Conservation (phyloP, 1,140 invertebrate genomes). For the Harpegnathos saltator region DNA sequence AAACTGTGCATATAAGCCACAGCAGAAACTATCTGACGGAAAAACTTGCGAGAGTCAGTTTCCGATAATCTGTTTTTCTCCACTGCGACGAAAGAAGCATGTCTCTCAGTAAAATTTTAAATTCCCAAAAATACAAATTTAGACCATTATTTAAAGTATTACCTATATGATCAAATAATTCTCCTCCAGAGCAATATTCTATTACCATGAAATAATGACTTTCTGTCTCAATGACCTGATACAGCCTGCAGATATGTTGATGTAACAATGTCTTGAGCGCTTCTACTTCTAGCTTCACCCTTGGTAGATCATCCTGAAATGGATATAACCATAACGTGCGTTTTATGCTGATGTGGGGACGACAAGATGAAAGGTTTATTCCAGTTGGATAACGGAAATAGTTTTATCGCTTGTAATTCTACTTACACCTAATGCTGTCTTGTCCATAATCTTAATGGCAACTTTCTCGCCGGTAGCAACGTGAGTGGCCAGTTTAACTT, state of each 20-base stretch:
- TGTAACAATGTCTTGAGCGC: constrained; percentile 93
- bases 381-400: background rate
- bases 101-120: background rate
- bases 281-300: constrained; percentile 92
- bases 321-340: constrained; percentile 6
- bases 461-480: constrained; percentile 92
- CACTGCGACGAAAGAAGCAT: constrained; percentile 83
- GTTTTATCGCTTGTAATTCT: constrained; percentile 37
- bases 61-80: constrained; percentile 90
- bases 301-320: constrained; percentile 91
- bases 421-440: constrained; percentile 90
- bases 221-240: constrained; percentile 93
- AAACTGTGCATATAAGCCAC: constrained; percentile 91
- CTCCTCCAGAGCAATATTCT: constrained; percentile 94
- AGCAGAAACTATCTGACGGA: constrained; percentile 92
- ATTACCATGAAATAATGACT: constrained; percentile 90
- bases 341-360: background rate
- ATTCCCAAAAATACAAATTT: background rate
- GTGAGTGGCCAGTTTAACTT: constrained; percentile 93
- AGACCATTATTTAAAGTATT: constrained; percentile 43
- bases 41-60: constrained; percentile 90
- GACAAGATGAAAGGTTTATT: background rate
- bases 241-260: constrained; percentile 94
- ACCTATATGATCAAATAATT: constrained; percentile 94
- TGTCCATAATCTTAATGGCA: constrained; percentile 95